Evolutionary conservation across 2,113 vertebrate species (phyloP).

Genomic region (Brachyhypopomus occidentalis): DNA sequence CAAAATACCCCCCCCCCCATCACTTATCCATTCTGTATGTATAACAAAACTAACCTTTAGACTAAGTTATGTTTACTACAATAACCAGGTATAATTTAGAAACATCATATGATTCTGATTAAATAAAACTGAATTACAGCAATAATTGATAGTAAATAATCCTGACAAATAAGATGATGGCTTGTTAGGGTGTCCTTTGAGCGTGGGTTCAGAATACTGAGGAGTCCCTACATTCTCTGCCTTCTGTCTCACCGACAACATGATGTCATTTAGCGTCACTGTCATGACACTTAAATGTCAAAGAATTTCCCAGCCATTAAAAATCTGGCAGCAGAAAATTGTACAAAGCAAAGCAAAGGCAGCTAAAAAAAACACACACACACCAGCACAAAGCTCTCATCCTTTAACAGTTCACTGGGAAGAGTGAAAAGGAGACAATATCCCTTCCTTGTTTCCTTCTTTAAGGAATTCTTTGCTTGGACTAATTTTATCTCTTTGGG

Average conservation of each 20-base stretch:
- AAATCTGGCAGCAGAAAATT: constrained; percentile 25
- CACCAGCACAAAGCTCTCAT: not conserved
- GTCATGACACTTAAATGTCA: constrained; percentile 25
- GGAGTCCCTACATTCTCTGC: not conserved
- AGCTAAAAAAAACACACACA: not conserved
- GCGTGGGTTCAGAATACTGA: not conserved
- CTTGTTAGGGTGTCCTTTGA: not conserved
- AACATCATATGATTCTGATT: too few relatives aligned
- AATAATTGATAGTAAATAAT: too few relatives aligned
- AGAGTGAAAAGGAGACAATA: constrained; percentile 11
- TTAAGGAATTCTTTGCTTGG: constrained; percentile 49
- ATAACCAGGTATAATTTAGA: too few relatives aligned
- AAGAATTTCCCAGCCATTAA: constrained; percentile 37
- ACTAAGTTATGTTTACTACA: too few relatives aligned
- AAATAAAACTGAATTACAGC: too few relatives aligned
- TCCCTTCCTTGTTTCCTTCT: constrained; percentile 42
- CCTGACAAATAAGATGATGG: not conserved
- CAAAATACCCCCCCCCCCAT: not conserved
- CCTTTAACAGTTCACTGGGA: constrained; percentile 17
- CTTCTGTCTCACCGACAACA: not conserved
- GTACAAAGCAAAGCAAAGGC: not conserved
- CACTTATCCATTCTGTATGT: too few relatives aligned
- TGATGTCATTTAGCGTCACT: not conserved
- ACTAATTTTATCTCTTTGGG: constrained; percentile 70
- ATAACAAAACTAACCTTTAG: too few relatives aligned